phyloP scores from a whole-genome alignment of 2,797 vertebrate species.

The Taeniopygia guttata region DNA sequence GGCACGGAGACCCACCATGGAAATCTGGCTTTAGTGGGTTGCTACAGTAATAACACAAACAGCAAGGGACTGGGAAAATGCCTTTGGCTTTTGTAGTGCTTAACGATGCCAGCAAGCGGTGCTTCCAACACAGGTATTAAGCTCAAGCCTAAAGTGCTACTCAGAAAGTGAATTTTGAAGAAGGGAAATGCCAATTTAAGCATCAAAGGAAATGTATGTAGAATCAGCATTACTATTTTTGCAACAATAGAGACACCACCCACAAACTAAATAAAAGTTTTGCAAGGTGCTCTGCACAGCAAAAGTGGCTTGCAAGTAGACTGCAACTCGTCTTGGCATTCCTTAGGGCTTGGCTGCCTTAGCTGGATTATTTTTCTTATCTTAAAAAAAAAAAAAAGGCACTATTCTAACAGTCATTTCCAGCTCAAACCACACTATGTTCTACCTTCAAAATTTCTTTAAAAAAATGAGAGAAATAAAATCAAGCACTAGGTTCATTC shows the following conservation, averaged over 20 bases:
- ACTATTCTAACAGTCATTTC: background rate
- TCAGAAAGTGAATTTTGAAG: background rate
- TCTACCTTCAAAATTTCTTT: background rate
- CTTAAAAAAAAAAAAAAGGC: background rate
- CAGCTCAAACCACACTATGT: background rate
- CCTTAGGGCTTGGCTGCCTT: background rate
- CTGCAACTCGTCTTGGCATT: fast-evolving
- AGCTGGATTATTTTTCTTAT: background rate
- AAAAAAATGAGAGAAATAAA: background rate
- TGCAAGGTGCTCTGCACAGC: background rate
- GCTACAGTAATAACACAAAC: constrained; percentile 21
- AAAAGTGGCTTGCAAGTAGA: background rate
- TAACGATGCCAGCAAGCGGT: background rate
- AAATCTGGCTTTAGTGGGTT: background rate
- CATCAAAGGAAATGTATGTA: background rate
- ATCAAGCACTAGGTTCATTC: background rate
- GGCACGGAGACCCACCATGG: background rate
- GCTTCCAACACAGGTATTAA: background rate
- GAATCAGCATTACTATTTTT: background rate
- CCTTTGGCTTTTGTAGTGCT: background rate
- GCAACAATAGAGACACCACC: background rate
- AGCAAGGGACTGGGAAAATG: background rate
- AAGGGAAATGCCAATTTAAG: background rate
- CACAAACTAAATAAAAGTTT: background rate
- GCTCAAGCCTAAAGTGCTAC: background rate